These are phyloP conservation scores for Loxodonta africana DNA, from an alignment of 2,113 vertebrate species.

Conservation along the genomic window DNA sequence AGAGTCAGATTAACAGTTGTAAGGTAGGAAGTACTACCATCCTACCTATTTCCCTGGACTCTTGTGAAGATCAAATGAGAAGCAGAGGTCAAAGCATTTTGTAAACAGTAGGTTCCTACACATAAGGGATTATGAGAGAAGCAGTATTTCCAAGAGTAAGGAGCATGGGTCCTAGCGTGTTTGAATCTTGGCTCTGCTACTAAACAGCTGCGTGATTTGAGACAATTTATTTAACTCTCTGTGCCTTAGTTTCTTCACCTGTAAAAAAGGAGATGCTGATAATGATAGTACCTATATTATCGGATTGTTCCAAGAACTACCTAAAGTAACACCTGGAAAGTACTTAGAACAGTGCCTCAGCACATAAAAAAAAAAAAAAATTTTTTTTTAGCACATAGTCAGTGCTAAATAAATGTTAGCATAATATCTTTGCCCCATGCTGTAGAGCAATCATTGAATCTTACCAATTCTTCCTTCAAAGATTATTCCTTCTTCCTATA, in stretches of 20 bases:
- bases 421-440: rapidly evolving
- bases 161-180: background rate
- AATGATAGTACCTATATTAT: no score
- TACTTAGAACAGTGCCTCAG: no score
- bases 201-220: no score
- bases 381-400: background rate
- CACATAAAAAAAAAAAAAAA: background rate
- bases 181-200: background rate
- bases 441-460: background rate
- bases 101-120: background rate
- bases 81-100: background rate
- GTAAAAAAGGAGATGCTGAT: no score
- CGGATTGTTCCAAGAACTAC: no score
- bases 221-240: no score
- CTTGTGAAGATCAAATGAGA: background rate
- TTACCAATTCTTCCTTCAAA: background rate
- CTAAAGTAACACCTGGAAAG: no score
- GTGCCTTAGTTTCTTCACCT: no score
- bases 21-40: background rate
- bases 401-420: background rate
- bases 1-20: background rate
- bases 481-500: background rate
- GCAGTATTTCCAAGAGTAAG: background rate
- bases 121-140: background rate
- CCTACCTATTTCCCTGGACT: background rate